phyloP scores from a whole-genome alignment of 2,797 vertebrate species.

The Hirundo rustica region DNA sequence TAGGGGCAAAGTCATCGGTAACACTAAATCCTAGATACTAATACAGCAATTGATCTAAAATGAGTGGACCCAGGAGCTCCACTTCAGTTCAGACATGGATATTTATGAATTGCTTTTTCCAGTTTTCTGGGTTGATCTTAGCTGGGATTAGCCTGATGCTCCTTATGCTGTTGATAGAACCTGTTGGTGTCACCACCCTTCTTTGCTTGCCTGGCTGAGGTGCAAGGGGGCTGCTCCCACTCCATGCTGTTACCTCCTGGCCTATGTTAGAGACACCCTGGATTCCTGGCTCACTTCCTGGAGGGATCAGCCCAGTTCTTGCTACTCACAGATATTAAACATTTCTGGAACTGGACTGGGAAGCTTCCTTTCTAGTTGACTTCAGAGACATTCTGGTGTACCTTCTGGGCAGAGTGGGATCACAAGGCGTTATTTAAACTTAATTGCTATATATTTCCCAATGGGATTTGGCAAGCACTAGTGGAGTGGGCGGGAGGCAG shows the following conservation, averaged over 20 bases:
- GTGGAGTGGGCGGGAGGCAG: not conserved
- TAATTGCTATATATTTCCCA: conserved; percentile 16
- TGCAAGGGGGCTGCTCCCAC: not conserved
- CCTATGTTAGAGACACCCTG: not conserved
- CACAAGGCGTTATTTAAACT: not conserved
- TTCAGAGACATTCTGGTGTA: not conserved
- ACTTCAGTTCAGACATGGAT: not conserved
- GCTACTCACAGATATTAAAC: not conserved
- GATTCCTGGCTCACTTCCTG: not conserved
- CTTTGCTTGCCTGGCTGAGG: not conserved
- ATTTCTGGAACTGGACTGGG: not conserved
- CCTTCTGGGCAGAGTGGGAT: not conserved
- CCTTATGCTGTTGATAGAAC: not conserved
- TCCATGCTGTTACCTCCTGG: not conserved
- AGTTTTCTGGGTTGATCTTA: not conserved
- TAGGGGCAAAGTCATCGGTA: not conserved
- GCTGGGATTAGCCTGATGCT: not conserved
- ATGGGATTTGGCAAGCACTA: conserved; percentile 5
- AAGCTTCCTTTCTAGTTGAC: not conserved
- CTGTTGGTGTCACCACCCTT: not conserved
- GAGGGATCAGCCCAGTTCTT: not conserved
- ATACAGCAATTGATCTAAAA: not conserved
- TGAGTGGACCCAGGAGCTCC: not conserved
- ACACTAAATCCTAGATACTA: not conserved
- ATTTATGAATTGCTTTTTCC: not conserved